phyloP scores from a whole-genome alignment of 1,140 invertebrate species.

The Drosophila oshimai region DNA sequence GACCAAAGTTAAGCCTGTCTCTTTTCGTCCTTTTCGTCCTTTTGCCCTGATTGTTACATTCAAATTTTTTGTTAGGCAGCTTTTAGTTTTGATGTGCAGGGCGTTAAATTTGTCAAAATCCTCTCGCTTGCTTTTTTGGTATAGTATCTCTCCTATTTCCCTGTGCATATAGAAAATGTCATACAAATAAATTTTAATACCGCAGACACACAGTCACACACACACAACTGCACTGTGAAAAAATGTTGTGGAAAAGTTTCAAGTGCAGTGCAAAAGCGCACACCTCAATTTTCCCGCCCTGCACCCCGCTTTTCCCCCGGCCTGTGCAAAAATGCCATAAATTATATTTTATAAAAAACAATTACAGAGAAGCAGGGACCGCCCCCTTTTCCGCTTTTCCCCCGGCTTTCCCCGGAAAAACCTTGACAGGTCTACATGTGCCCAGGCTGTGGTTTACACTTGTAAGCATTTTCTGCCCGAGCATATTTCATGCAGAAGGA shows the following conservation, averaged over 20 bases:
- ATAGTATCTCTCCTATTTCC: not conserved
- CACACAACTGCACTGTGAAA: conserved; percentile 9
- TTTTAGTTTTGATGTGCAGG: conserved; percentile 64
- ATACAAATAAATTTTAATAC: conserved; percentile 72
- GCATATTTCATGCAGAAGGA: conserved; percentile 67
- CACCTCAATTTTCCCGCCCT: conserved; percentile 16
- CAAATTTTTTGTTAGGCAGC: conserved; percentile 36
- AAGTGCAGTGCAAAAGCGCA: conserved; percentile 31
- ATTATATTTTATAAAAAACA: conserved; percentile 81
- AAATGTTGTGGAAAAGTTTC: conserved; percentile 40
- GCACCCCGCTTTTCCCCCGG: not conserved
- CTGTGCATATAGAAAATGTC: conserved; percentile 59
- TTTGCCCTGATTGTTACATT: conserved; percentile 6
- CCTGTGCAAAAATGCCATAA: conserved; percentile 73
- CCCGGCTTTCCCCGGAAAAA: conserved; percentile 2
- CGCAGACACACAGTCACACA: conserved; percentile 35
- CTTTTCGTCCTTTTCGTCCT: not conserved
- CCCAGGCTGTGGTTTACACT: conserved; percentile 76
- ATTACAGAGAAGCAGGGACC: conserved; percentile 61
- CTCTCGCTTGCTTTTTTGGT: conserved; percentile 17
- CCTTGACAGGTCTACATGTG: conserved; percentile 69
- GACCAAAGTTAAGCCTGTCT: conserved; percentile 45
- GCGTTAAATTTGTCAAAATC: conserved; percentile 68
- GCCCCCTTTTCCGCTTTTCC: not conserved
- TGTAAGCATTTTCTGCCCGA: conserved; percentile 71